Base-by-base conservation (phyloP, 2,113 vertebrate genomes). In the Lophotis ruficrista region DNA sequence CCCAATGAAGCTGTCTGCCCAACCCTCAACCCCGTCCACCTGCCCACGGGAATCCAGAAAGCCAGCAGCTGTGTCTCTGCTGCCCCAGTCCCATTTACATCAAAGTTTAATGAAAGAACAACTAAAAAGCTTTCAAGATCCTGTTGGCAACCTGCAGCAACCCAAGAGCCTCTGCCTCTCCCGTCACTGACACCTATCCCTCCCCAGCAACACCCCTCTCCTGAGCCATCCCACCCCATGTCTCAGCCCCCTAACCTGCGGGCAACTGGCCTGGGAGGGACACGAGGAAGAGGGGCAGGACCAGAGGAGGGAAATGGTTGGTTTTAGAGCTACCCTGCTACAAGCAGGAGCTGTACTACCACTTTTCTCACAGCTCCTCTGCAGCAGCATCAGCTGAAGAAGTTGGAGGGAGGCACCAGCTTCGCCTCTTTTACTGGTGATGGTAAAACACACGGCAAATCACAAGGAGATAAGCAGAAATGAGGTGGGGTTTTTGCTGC, bases 401-500 rank as follows among this genome's bases (percentile, higher is more conserved):
- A 60, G 38, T 2, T 17, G 22, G 19, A 85, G 12, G 21, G 60
- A 54, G 16, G 31, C 12, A 83, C 5, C n/a, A 79, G 16, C 23
- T 83, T 70, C 58, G 54, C 35, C 11, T 54, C 6, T 69, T 85
- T 43, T 35, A 45, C 17, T 37, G 13, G n/a, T 12, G n/a, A 57
- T 9, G 7, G 62, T 16, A 75, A 85, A 79, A n/a, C 18, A 37
- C 37, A 58, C 0, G 7, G 30, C 22, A 75, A 87, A 50, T 23
- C 41, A 87, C 28, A 70, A 24, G 22, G 28, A 53, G 25, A 60
- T 6, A 79, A 68, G 12, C 6, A 89, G 48, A 27, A 89, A 70
- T 0, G 1, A 68, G n/a, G 45, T 3, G n/a, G 7, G 18, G 2
- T 0, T 64, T 45, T 33, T 61, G 5, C 33, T 62, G 51, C 37